phyloP scores from a whole-genome alignment of 2,888 invertebrate genomes.

The Acheta domesticus region DNA sequence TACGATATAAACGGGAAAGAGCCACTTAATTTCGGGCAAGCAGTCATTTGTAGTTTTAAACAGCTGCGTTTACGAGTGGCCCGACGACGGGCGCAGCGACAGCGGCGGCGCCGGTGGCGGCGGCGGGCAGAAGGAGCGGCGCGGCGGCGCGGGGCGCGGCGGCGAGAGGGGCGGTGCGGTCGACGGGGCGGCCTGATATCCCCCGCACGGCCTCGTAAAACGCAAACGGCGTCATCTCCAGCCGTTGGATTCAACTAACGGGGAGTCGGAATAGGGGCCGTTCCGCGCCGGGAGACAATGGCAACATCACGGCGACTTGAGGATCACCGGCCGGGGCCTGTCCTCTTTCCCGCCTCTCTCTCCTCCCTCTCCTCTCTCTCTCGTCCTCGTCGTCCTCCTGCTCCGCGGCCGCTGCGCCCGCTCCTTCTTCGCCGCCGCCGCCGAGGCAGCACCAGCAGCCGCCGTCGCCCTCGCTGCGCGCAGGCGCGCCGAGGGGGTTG shows the following conservation, averaged over 20 bases:
- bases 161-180: constrained; percentile 31
- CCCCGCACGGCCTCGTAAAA: constrained; percentile 40
- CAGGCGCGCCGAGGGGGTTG: no score
- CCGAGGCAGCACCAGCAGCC: no score
- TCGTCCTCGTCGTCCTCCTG: neutral
- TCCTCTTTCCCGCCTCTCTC: constrained; percentile 18
- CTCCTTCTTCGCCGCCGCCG: no score
- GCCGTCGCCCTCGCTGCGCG: no score
- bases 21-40: constrained; percentile 6
- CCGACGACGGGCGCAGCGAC: neutral
- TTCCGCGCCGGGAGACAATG: constrained; percentile 35
- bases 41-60: constrained; percentile 18
- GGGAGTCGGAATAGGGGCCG: constrained; percentile 33
- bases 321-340: constrained; percentile 3
- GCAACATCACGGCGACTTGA: constrained; percentile 31
- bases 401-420: neutral
- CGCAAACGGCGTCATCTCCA: constrained; percentile 39
- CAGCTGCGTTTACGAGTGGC: constrained; percentile 9
- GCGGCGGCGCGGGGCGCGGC: constrained; percentile 37
- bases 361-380: neutral
- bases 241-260: constrained; percentile 41
- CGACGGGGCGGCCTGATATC: constrained; percentile 45
- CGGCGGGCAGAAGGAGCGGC: constrained; percentile 38
- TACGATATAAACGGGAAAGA: constrained; percentile 18
- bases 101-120: neutral